Evolutionary conservation across 2,888 invertebrate genomes (phyloP).

Genomic region (Agrochola litura): DNA sequence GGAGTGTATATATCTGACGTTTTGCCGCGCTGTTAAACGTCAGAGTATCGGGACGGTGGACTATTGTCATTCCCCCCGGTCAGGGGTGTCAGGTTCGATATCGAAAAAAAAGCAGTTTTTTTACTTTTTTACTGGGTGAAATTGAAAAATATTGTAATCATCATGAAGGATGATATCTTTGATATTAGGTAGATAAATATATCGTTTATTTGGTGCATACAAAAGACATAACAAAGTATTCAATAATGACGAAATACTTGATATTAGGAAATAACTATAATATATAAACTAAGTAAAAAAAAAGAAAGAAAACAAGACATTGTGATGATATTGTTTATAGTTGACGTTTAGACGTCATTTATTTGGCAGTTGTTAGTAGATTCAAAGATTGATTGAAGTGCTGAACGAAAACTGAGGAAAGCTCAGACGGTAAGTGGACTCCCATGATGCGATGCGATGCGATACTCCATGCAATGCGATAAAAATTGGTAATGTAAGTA

Average conservation of each 20-base stretch:
- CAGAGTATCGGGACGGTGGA: conserved; percentile 63
- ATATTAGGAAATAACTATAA: too few species aligned
- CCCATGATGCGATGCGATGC: background rate
- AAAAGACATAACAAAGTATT: too few species aligned
- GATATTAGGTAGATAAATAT: too few species aligned
- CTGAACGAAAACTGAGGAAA: background rate
- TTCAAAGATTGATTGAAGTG: background rate
- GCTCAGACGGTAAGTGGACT: background rate
- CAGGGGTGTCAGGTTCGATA: conserved; percentile 34
- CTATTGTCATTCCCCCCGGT: conserved; percentile 57
- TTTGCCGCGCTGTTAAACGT: conserved; percentile 68
- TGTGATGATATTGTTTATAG: too few species aligned
- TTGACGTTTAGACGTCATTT: background rate
- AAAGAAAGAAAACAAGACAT: too few species aligned
- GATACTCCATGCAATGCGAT: background rate
- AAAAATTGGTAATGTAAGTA: background rate
- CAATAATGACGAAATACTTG: too few species aligned
- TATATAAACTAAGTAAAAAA: too few species aligned
- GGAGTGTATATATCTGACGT: conserved; percentile 67
- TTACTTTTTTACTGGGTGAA: background rate
- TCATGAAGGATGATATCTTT: background rate
- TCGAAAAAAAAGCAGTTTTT: background rate
- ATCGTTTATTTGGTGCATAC: too few species aligned
- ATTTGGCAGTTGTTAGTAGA: background rate
- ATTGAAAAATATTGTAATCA: background rate